These are phyloP conservation scores for Oscheius myriophilus DNA, from an alignment of 2,888 invertebrate genomes.

Conservation along the genomic window DNA sequence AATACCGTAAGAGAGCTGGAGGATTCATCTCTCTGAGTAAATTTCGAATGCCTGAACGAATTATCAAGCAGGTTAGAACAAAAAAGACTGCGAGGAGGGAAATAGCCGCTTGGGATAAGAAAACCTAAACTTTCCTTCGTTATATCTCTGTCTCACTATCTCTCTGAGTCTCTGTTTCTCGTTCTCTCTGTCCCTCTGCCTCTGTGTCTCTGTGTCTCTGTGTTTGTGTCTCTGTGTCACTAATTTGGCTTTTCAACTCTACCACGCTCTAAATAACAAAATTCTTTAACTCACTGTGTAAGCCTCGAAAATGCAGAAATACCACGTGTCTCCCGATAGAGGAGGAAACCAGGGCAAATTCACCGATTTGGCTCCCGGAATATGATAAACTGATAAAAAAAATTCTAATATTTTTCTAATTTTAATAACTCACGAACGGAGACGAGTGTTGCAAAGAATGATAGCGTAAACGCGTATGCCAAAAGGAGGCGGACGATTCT, in stretches of 20 bases:
- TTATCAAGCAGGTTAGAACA: slow-evolving; percentile 13
- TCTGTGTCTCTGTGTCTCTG: too few species aligned
- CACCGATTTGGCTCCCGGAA: slow-evolving; percentile 1
- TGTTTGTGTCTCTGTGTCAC: too few species aligned
- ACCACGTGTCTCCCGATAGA: slow-evolving; percentile 11
- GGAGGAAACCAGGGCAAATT: slow-evolving; percentile 12
- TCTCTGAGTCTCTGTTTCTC: too few species aligned
- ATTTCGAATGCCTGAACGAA: slow-evolving; percentile 12
- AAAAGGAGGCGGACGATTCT: neutral
- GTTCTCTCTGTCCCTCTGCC: too few species aligned
- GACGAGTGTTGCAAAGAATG: neutral
- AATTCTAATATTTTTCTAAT: neutral
- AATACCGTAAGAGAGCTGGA: neutral
- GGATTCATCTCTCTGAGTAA: slow-evolving; percentile 12
- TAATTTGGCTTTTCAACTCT: too few species aligned
- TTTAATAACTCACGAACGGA: slow-evolving; percentile 1
- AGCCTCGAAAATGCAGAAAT: slow-evolving; percentile 15
- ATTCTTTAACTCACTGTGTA: neutral
- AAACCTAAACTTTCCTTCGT: slow-evolving; percentile 1
- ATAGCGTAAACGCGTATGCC: neutral
- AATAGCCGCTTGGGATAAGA: slow-evolving; percentile 18
- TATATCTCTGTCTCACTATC: too few species aligned
- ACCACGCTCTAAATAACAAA: too few species aligned
- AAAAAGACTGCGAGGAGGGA: slow-evolving; percentile 12
- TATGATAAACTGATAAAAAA: slow-evolving; percentile 3